A percentile compares a stretch with the other conserved stretches of the same genome.
Evolutionary conservation across 2,888 invertebrate species (phyloP).

Genomic region (Lochmaea crataegi): DNA sequence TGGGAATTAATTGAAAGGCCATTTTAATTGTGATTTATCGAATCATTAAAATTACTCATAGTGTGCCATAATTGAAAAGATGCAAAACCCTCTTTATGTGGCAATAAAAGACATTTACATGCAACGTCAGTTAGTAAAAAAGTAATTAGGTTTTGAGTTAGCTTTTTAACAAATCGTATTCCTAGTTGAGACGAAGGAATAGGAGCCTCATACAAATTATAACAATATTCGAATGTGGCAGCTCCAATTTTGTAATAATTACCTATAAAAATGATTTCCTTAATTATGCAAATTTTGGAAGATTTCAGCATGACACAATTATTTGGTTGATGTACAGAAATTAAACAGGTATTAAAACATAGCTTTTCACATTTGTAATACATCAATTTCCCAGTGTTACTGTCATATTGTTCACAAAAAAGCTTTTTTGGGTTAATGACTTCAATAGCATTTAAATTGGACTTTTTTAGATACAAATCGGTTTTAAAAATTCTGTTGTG

Average conservation of each 20-base stretch:
- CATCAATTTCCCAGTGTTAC: background rate
- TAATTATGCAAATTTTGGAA: constrained; percentile 11
- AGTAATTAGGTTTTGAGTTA: constrained; percentile 3
- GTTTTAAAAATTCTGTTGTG: constrained; percentile 12
- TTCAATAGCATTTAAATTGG: background rate
- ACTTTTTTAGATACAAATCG: constrained; percentile 1
- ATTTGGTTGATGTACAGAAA: constrained; percentile 20
- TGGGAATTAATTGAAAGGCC: too few species aligned
- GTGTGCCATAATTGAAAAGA: constrained; percentile 9
- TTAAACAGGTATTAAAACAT: constrained; percentile 8
- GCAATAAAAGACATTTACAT: constrained; percentile 15
- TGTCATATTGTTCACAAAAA: constrained; percentile 10
- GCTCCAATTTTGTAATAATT: constrained; percentile 8
- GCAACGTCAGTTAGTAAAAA: constrained; percentile 7
- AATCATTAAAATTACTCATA: too few species aligned
- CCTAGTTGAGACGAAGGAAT: constrained; percentile 15
- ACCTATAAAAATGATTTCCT: constrained; percentile 9
- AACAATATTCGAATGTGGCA: constrained; percentile 4
- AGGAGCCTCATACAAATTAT: constrained; percentile 23
- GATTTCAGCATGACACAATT: constrained; percentile 19
- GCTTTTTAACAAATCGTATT: constrained; percentile 19
- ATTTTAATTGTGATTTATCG: too few species aligned
- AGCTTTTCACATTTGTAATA: constrained; percentile 15
- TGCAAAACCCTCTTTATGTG: constrained; percentile 17
- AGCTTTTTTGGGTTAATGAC: background rate